A percentile compares a stretch with the other conserved stretches of the same genome.
These are phyloP conservation scores for Mareca penelope DNA, from an alignment of 2,797 vertebrate species.

Conservation along the genomic window DNA sequence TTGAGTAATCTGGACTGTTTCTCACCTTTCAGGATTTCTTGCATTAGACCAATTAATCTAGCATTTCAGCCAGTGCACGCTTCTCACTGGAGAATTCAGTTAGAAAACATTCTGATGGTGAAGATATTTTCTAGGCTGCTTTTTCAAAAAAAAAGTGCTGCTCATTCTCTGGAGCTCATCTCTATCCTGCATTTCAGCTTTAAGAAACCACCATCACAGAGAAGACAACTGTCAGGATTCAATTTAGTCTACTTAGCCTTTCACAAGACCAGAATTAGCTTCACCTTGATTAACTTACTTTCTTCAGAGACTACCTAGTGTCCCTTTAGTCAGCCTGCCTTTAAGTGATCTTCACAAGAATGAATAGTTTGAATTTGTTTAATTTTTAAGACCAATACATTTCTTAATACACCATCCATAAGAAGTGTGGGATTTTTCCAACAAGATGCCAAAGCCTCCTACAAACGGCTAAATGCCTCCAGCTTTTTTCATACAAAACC, in stretches of 20 bases:
- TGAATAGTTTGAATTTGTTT: background rate
- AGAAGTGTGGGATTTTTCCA: background rate
- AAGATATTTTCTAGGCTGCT: background rate
- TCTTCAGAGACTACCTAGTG: background rate
- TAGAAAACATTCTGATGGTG: background rate
- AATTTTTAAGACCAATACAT: background rate
- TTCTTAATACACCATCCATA: background rate
- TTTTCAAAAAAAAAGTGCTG: background rate
- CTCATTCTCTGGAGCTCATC: background rate
- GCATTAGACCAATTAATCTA: background rate
- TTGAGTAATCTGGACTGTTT: background rate
- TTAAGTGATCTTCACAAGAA: background rate
- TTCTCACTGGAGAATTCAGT: background rate
- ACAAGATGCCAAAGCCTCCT: background rate
- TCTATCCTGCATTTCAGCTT: background rate
- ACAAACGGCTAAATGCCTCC: background rate
- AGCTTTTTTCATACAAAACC: background rate
- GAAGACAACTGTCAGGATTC: background rate
- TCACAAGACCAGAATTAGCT: constrained; percentile 35
- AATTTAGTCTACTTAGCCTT: background rate
- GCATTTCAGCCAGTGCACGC: background rate
- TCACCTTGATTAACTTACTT: constrained; percentile 44
- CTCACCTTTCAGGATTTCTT: background rate
- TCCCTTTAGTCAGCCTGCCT: background rate
- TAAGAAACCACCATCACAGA: background rate